Evolutionary conservation across 2,888 invertebrate species (phyloP).

Genomic region (Sphaerolaimus hirsutus): DNA sequence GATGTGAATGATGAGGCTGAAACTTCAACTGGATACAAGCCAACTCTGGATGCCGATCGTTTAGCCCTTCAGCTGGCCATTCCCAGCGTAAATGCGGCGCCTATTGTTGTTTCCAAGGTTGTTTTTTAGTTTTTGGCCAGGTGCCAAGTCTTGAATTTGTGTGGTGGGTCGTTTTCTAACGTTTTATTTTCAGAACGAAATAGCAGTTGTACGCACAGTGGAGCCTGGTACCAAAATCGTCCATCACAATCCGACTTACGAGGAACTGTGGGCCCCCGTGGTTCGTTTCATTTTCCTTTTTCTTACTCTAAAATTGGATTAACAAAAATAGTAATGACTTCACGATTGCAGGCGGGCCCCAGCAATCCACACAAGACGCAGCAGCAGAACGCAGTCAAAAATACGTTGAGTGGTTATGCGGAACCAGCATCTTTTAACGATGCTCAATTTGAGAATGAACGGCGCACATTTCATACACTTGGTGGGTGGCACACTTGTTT

Average conservation of each 20-base stretch:
- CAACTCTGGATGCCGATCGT: too few species aligned
- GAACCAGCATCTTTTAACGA: slow-evolving; percentile 82
- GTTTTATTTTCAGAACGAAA: slow-evolving; percentile 34
- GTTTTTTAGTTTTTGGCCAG: too few species aligned
- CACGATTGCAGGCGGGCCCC: slow-evolving; percentile 43
- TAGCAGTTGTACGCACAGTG: slow-evolving; percentile 45
- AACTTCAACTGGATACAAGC: too few species aligned
- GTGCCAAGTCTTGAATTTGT: too few species aligned
- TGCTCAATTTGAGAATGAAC: slow-evolving; percentile 35
- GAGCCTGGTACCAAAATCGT: slow-evolving; percentile 59
- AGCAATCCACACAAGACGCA: slow-evolving; percentile 73
- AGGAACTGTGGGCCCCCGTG: slow-evolving; percentile 71
- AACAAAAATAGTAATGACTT: neutral
- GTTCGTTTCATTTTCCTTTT: slow-evolving; percentile 18
- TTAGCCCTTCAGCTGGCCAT: too few species aligned
- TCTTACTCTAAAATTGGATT: slow-evolving; percentile 1
- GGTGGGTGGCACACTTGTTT: too few species aligned
- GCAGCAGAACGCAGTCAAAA: slow-evolving; percentile 61
- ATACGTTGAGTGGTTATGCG: slow-evolving; percentile 73
- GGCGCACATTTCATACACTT: slow-evolving; percentile 19
- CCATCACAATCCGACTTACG: slow-evolving; percentile 68
- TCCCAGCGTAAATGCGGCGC: too few species aligned
- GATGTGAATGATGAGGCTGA: too few species aligned
- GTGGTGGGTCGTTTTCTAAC: too few species aligned
- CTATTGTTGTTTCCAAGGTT: too few species aligned